These are phyloP conservation scores for Ciconia stormi DNA, from an alignment of 2,113 vertebrate species.

Conservation along the genomic window DNA sequence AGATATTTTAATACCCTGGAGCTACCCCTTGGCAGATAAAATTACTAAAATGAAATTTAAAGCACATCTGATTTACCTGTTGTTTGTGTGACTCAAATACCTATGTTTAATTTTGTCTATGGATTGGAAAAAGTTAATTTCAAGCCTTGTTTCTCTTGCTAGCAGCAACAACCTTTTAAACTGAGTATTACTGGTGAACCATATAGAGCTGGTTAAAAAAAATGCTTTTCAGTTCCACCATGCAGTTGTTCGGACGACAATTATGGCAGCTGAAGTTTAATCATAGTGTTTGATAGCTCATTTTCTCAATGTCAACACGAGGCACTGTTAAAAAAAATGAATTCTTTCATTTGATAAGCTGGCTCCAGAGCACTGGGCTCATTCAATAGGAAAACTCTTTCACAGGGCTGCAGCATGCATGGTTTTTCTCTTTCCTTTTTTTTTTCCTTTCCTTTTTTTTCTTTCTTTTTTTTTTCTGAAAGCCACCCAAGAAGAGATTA, in stretches of 20 bases:
- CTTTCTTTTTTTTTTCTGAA: conserved; percentile 65
- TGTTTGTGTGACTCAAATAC: conserved; percentile 74
- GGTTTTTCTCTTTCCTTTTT: conserved; percentile 60
- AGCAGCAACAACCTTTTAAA: conserved; percentile 78
- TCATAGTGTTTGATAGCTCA: conserved; percentile 87
- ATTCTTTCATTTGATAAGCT: conserved; percentile 90
- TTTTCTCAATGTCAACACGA: conserved; percentile 92
- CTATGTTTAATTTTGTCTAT: conserved; percentile 73
- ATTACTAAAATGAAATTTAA: conserved; percentile 51
- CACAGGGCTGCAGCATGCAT: conserved; percentile 83
- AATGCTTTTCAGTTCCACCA: conserved; percentile 76
- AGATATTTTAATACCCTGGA: conserved; percentile 36
- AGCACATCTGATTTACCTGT: conserved; percentile 70
- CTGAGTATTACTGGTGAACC: conserved; percentile 74
- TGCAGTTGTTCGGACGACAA: conserved; percentile 81
- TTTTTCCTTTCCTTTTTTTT: background rate
- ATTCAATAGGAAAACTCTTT: conserved; percentile 83
- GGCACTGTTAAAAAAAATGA: conserved; percentile 87
- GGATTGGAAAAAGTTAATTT: conserved; percentile 80
- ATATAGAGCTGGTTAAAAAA: conserved; percentile 70
- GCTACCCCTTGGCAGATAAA: conserved; percentile 31
- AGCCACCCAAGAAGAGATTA: conserved; percentile 98
- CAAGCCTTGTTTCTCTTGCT: conserved; percentile 79
- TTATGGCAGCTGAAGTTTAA: conserved; percentile 87
- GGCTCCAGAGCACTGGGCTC: conserved; percentile 82